Evolutionary conservation across 2,113 vertebrate genomes (phyloP).

Genomic region (Astur gentilis): DNA sequence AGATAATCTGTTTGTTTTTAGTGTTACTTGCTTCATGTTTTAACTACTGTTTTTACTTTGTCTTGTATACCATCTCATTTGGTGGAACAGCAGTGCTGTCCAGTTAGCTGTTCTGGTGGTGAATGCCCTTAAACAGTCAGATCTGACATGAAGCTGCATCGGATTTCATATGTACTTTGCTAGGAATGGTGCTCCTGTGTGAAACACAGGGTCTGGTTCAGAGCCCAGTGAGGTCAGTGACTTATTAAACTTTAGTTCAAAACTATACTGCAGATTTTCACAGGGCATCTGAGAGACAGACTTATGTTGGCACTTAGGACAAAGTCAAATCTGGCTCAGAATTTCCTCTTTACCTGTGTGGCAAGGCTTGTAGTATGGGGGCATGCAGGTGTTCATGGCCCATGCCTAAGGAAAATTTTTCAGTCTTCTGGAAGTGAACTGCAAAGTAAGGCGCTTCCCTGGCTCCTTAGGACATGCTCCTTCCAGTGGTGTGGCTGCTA

Average conservation of each 20-base stretch:
- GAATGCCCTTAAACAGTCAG: neutral
- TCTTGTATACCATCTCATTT: neutral
- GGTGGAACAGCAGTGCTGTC: neutral
- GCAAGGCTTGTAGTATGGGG: neutral
- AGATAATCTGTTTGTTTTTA: neutral
- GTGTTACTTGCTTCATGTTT: neutral
- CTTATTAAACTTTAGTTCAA: neutral
- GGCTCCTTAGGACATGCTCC: rapidly evolving
- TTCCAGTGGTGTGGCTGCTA: neutral
- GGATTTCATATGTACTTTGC: neutral
- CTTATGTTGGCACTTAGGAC: neutral
- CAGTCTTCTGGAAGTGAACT: neutral
- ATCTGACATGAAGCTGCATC: neutral
- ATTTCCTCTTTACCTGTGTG: neutral
- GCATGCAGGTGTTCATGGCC: neutral
- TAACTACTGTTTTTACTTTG: neutral
- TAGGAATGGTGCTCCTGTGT: neutral
- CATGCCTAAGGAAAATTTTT: neutral
- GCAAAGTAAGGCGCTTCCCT: neutral
- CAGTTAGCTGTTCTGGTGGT: neutral
- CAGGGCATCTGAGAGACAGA: neutral
- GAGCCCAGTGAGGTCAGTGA: neutral
- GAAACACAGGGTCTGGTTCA: neutral
- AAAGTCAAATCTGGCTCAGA: neutral
- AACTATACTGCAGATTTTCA: neutral